These are phyloP conservation scores for Clunio marinus DNA, from an alignment of 2,888 invertebrate species.

Conservation along the genomic window DNA sequence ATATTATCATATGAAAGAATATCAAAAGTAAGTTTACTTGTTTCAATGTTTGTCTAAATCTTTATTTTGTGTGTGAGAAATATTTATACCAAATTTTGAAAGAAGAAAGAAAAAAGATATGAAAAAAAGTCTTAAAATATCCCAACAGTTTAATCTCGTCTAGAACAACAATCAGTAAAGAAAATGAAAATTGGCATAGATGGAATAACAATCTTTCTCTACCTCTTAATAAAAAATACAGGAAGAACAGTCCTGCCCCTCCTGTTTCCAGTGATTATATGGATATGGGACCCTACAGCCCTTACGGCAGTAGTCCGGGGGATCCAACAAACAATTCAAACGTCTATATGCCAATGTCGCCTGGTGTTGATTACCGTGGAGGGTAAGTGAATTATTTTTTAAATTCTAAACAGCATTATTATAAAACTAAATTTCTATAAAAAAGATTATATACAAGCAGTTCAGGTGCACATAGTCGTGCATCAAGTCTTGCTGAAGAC, in stretches of 20 bases:
- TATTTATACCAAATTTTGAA: no score
- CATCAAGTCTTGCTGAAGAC: slow-evolving; percentile 59
- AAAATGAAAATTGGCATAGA: slow-evolving; percentile 22
- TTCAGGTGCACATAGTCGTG: slow-evolving; percentile 59
- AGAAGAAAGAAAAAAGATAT: no score
- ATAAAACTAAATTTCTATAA: neutral
- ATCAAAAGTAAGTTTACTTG: slow-evolving; percentile 21
- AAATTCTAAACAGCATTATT: neutral
- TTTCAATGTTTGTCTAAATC: no score
- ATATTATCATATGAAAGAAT: neutral
- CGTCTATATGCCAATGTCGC: slow-evolving; percentile 57
- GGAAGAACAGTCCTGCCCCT: slow-evolving; percentile 41
- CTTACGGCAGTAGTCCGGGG: slow-evolving; percentile 54
- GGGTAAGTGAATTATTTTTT: slow-evolving; percentile 40
- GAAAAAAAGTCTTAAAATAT: no score
- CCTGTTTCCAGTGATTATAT: slow-evolving; percentile 45
- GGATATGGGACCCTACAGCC: slow-evolving; percentile 52
- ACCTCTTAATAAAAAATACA: slow-evolving; percentile 33
- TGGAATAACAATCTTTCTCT: slow-evolving; percentile 26
- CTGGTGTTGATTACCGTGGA: slow-evolving; percentile 45
- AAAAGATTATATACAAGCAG: slow-evolving; percentile 46
- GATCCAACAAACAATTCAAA: slow-evolving; percentile 43
- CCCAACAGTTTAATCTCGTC: neutral
- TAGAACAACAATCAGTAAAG: slow-evolving; percentile 18
- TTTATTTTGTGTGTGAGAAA: no score